These are phyloP conservation scores for Oscheius sp. DNA, from an alignment of 2,888 invertebrate genomes.

Conservation along the genomic window DNA sequence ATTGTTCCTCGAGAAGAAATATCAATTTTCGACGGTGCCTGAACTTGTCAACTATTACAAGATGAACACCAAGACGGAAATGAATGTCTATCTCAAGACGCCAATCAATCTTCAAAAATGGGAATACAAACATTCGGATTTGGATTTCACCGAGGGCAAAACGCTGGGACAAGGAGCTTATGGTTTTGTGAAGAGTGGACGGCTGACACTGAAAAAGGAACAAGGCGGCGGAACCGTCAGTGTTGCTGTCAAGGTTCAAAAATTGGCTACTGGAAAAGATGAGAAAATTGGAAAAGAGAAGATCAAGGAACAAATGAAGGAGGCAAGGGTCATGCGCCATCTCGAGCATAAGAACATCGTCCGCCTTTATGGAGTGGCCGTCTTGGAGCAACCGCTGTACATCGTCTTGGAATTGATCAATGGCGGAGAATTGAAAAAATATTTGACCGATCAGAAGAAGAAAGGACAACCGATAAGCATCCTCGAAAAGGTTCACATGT, in stretches of 20 bases:
- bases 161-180: slow-evolving; percentile 35
- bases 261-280: neutral
- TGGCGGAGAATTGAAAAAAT: slow-evolving; percentile 21
- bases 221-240: neutral
- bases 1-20: neutral
- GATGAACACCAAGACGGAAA: neutral
- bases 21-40: neutral
- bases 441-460: slow-evolving; percentile 6
- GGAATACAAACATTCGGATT: slow-evolving; percentile 23
- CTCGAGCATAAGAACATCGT: slow-evolving; percentile 26
- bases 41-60: neutral
- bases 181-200: slow-evolving; percentile 42
- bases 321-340: slow-evolving; percentile 20
- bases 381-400: slow-evolving; percentile 17
- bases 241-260: slow-evolving; percentile 39
- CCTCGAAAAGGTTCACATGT: slow-evolving; percentile 6
- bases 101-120: neutral
- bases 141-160: neutral
- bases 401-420: slow-evolving; percentile 18
- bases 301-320: slow-evolving; percentile 22
- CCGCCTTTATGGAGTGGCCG: slow-evolving; percentile 23
- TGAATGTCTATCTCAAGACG: slow-evolving; percentile 2
- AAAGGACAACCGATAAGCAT: neutral
- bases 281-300: slow-evolving; percentile 4
- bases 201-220: slow-evolving; percentile 1